Evolutionary conservation across 2,113 vertebrate genomes (phyloP).

Genomic region (Hippoglossus stenolepis): DNA sequence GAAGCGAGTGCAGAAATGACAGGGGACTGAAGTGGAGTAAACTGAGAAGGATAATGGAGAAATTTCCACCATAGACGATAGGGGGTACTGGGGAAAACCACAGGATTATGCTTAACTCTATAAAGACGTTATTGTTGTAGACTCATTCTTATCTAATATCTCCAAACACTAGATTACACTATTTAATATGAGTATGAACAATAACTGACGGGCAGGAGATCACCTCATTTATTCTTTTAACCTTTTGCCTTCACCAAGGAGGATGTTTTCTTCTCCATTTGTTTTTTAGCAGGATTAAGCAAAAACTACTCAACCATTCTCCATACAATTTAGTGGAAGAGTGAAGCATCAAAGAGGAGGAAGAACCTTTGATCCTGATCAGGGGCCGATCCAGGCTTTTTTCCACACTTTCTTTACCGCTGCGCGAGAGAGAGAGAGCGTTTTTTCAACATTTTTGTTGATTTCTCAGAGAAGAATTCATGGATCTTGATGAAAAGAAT

Average conservation of each 20-base stretch:
- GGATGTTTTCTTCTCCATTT: no score
- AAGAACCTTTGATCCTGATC: no score
- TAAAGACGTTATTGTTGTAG: background rate
- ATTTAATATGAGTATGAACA: background rate
- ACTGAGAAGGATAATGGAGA: slow-evolving; percentile 18
- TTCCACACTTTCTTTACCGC: no score
- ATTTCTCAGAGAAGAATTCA: no score
- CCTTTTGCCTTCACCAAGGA: background rate
- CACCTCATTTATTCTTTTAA: slow-evolving; percentile 10
- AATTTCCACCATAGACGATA: slow-evolving; percentile 15
- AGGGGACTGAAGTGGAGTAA: slow-evolving; percentile 14
- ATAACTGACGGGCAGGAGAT: slow-evolving; percentile 20
- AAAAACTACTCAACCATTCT: no score
- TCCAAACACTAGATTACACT: background rate
- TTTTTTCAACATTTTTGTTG: no score
- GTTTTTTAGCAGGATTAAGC: no score
- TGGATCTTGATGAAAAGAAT: no score
- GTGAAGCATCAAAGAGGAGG: no score
- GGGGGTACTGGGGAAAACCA: background rate
- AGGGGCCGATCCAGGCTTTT: no score
- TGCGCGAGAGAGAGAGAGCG: no score
- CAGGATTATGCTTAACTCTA: background rate
- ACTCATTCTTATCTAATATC: background rate
- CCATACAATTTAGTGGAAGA: no score
- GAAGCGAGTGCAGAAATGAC: slow-evolving; percentile 13